Conservation (phyloP, 2,888 invertebrate species). For the Philereme vetulata region DNA sequence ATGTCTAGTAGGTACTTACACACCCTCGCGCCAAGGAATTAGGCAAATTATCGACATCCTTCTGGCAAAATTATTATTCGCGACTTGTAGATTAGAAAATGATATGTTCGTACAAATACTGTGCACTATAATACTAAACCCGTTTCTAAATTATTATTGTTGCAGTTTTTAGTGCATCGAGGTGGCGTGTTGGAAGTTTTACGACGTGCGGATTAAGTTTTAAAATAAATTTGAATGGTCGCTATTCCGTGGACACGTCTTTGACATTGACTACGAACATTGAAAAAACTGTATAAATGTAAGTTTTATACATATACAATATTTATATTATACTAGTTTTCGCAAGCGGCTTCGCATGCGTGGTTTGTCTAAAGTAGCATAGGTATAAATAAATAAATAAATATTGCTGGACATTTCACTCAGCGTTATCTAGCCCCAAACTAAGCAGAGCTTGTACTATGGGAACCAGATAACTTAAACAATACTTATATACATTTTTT, state of each 20-base stretch:
- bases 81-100: conserved; percentile 15
- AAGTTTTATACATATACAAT: conserved; percentile 1
- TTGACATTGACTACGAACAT: neutral
- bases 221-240: neutral
- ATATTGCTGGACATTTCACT: no score
- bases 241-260: neutral
- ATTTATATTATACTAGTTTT: no score
- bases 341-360: no score
- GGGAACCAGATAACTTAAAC: no score
- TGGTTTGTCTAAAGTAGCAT: no score
- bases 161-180: conserved; percentile 7
- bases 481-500: no score
- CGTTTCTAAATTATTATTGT: conserved; percentile 11
- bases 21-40: conserved; percentile 1
- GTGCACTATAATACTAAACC: conserved; percentile 9
- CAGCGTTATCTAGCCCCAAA: no score
- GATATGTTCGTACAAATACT: conserved; percentile 6
- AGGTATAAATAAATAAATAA: no score
- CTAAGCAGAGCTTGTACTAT: no score
- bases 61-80: conserved; percentile 9
- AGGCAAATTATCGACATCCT: conserved; percentile 34
- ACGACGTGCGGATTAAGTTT: neutral
- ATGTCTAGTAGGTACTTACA: no score
- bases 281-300: conserved; percentile 16
- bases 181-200: neutral